A percentile compares a stretch with the other conserved stretches of the same genome.
phyloP scores from a whole-genome alignment of 2,797 vertebrate species.

The Fringilla coelebs region DNA sequence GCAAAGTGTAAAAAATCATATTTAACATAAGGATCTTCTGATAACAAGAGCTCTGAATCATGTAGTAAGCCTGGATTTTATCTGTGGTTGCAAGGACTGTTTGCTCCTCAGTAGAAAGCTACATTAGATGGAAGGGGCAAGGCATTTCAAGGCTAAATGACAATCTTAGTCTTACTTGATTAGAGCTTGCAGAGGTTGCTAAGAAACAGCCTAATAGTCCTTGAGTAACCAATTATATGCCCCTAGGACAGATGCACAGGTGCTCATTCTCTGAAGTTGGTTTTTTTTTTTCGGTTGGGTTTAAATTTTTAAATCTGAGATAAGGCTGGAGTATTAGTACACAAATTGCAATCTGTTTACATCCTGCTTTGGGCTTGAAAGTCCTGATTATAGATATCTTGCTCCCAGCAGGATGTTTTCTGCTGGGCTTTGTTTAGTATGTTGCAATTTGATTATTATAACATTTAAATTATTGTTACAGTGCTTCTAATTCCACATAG shows the following conservation, averaged over 20 bases:
- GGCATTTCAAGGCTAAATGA: constrained; percentile 72
- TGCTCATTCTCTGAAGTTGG: constrained; percentile 25
- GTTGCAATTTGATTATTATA: background rate
- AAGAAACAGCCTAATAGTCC: constrained; percentile 83
- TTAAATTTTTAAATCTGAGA: background rate
- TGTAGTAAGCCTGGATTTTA: constrained; percentile 1
- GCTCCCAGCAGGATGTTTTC: background rate
- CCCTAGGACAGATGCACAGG: constrained; percentile 67
- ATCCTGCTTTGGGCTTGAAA: background rate
- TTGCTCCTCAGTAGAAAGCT: constrained; percentile 35
- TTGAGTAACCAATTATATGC: constrained; percentile 87
- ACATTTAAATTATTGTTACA: background rate
- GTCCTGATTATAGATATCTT: background rate
- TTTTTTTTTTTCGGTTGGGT: background rate
- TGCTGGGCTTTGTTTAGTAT: background rate
- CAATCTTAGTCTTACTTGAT: constrained; percentile 81
- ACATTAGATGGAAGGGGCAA: constrained; percentile 44
- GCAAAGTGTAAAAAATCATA: background rate
- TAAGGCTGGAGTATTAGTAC: constrained; percentile 23
- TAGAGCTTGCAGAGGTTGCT: constrained; percentile 84
- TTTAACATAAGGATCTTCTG: background rate
- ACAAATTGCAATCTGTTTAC: constrained; percentile 26
- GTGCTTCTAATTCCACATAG: background rate
- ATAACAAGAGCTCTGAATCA: background rate
- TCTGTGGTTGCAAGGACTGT: background rate